Base-by-base conservation (phyloP, 2,113 vertebrate genomes). In the Sinosuthora webbiana region DNA sequence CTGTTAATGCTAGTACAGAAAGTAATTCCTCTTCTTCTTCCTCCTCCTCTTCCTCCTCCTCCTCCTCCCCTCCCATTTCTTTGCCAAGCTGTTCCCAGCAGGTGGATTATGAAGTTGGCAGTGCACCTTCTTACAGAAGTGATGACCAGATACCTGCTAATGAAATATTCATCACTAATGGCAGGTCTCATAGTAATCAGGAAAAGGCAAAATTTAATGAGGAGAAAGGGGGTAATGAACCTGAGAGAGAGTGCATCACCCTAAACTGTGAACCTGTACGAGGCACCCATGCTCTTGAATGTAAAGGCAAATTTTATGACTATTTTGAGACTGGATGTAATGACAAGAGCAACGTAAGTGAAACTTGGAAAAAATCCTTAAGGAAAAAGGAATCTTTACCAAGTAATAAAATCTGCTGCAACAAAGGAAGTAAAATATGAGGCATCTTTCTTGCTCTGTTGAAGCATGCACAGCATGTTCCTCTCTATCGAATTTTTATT, bases 231-330 rank as follows among this genome's bases (percentile, higher is more conserved):
- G 69, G 84, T 84, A 84, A 96, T 24, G 77, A 98, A 73, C 45
- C 97, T 56, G 94, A 89, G 95, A 96, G 95, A 95, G 97, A 98
- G 90, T 96, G 97, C 42, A 18, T 88, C 65, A 20, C 95, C 92
- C 71, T 96, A 59, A 96, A 97, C 98, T 97, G 97, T 89, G 98
- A 98, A 96, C 94, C 97, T 83, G 80, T 97, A 88, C 97, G 96
- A 74, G 95, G 71, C 25, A 93, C 97, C 83, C 97, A 97, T 56
- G 95, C 94, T 80, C 96, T 96, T 28, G 98, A 98, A 94, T 97
- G 98, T 97, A 98, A 97, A 97, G 97, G 98, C 95, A 98, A 98
- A 87, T 98, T 97, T 95, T 98, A 98, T 65, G 98, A 98, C 96
- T 98, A 93, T 96, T 98, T 98, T 96, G 98, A 98, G 94, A 97